phyloP scores from a whole-genome alignment of 2,888 invertebrate species.

The Druceiella hillmani region DNA sequence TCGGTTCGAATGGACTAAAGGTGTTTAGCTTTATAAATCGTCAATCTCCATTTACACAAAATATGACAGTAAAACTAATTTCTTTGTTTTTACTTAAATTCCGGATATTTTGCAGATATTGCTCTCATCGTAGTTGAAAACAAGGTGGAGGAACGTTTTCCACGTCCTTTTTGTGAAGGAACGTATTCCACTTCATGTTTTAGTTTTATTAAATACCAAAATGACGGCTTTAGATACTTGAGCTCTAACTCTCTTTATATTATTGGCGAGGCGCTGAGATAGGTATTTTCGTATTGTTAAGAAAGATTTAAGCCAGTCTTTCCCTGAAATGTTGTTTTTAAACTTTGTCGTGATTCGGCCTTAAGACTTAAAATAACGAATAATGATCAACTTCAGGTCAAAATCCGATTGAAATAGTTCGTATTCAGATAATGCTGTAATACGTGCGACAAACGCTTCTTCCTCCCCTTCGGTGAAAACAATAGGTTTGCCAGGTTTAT shows the following conservation, averaged over 20 bases:
- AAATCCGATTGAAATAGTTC: constrained; percentile 24
- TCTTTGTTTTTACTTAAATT: constrained; percentile 28
- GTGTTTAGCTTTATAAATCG: too few species aligned
- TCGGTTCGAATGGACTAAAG: constrained; percentile 30
- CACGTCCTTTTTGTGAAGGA: constrained; percentile 20
- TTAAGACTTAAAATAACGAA: constrained; percentile 19
- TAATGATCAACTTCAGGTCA: constrained; percentile 18
- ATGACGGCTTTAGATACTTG: constrained; percentile 16
- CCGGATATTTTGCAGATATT: constrained; percentile 30
- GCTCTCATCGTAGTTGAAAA: constrained; percentile 31
- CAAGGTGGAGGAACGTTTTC: too few species aligned
- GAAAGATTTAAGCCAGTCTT: constrained; percentile 23
- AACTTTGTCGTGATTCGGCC: constrained; percentile 18
- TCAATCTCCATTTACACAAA: constrained; percentile 30
- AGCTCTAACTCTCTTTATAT: constrained; percentile 23
- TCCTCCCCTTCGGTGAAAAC: constrained; percentile 25
- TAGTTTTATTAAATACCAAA: constrained; percentile 22
- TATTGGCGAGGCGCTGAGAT: constrained; percentile 16
- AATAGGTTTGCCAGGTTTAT: constrained; percentile 19
- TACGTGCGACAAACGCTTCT: constrained; percentile 18
- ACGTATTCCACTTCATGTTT: constrained; percentile 17
- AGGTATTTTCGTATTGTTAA: constrained; percentile 19
- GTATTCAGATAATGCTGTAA: constrained; percentile 20
- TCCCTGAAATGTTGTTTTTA: constrained; percentile 25
- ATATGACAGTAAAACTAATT: constrained; percentile 28